A percentile compares a stretch with the other conserved stretches of the same genome.
phyloP scores from a whole-genome alignment of 2,888 invertebrate species.

The Sarcophaga carnaria region DNA sequence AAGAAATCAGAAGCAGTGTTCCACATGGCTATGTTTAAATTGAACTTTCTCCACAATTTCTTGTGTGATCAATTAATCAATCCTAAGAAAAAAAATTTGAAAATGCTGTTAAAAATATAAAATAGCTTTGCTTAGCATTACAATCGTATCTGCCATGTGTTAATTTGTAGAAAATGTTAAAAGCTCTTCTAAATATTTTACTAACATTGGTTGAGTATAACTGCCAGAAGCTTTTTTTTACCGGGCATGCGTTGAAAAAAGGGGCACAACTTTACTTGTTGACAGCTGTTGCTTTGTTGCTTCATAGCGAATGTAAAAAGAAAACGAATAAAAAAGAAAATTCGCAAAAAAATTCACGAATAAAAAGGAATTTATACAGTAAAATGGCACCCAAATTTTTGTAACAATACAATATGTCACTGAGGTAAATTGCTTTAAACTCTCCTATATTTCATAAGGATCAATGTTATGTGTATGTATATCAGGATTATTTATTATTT shows the following conservation, averaged over 20 bases:
- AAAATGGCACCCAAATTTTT: not conserved
- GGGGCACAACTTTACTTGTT: not conserved
- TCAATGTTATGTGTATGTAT: no score
- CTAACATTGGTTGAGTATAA: not conserved
- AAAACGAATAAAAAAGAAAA: conserved; percentile 14
- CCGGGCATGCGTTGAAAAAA: conserved; percentile 46
- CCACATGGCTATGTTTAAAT: no score
- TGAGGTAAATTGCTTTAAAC: no score
- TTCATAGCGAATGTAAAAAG: not conserved
- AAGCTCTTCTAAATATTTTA: not conserved
- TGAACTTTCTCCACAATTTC: no score
- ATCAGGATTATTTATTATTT: no score
- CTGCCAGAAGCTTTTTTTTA: conserved; percentile 14
- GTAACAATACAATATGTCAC: not conserved
- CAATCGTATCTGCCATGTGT: not conserved
- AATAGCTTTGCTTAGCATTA: no score
- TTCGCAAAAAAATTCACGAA: not conserved
- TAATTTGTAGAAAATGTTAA: not conserved
- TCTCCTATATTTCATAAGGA: no score
- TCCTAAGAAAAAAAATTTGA: no score
- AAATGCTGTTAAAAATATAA: no score
- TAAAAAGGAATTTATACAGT: conserved; percentile 24
- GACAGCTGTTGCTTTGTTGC: conserved; percentile 62
- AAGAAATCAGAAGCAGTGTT: no score
- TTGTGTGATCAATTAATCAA: no score